Evolutionary conservation across 2,113 vertebrate genomes (phyloP).

Genomic region (Crotalus helleri): DNA sequence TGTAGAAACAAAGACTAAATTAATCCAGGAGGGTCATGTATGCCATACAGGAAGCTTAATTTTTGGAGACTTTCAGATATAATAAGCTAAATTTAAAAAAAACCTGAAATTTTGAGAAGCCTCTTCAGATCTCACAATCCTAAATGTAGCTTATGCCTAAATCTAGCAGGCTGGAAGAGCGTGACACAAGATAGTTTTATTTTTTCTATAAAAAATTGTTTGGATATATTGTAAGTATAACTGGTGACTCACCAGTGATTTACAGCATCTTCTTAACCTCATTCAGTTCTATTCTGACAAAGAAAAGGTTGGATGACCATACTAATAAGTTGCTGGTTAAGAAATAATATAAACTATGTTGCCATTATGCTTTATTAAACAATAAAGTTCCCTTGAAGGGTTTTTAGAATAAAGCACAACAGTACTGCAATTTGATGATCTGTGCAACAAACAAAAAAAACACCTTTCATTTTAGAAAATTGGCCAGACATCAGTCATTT

Average conservation of each 20-base stretch:
- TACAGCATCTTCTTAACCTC: background rate
- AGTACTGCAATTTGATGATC: background rate
- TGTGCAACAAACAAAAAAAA: background rate
- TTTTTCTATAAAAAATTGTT: background rate
- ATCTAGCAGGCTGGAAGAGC: background rate
- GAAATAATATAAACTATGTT: background rate
- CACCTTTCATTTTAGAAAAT: background rate
- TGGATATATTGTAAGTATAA: background rate
- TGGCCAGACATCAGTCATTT: background rate
- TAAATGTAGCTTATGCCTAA: background rate
- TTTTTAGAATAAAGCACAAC: background rate
- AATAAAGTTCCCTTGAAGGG: background rate
- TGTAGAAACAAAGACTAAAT: background rate
- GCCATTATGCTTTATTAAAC: background rate
- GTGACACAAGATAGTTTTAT: background rate
- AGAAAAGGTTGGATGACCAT: background rate
- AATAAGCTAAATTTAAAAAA: background rate
- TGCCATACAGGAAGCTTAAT: background rate
- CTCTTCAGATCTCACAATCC: background rate
- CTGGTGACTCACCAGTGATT: background rate
- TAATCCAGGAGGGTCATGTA: background rate
- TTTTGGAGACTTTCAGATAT: background rate
- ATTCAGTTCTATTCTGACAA: background rate
- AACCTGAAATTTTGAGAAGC: background rate
- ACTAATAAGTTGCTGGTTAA: background rate